Conservation (phyloP, 1,140 invertebrate species). For the Saccostrea cuccullata region DNA sequence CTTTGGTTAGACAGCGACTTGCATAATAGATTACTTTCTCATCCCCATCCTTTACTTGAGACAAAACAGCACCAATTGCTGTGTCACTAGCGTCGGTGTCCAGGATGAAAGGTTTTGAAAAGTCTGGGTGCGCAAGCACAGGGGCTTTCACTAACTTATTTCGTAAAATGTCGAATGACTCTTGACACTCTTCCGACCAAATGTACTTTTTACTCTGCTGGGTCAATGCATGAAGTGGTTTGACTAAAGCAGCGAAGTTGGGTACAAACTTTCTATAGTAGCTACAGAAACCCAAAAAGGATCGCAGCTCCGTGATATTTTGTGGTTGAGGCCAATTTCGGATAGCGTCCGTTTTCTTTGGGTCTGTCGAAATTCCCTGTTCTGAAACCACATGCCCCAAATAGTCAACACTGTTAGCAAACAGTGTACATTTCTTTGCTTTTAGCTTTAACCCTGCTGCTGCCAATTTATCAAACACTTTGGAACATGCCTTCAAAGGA, state of each 20-base stretch:
- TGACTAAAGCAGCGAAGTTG: background rate
- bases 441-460: constrained; percentile 29
- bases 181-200: constrained; percentile 49
- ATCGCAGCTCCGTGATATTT: constrained; percentile 33
- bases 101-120: constrained; percentile 54
- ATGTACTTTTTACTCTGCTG: constrained; percentile 33
- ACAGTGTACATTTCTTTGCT: background rate
- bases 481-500: constrained; percentile 41
- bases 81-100: constrained; percentile 62
- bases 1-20: background rate
- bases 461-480: constrained; percentile 6
- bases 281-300: constrained; percentile 50
- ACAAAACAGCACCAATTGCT: constrained; percentile 68
- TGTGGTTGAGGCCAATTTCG: background rate
- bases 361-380: constrained; percentile 29
- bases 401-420: constrained; percentile 10
- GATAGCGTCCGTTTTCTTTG: background rate
- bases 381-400: constrained; percentile 42
- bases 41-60: constrained; percentile 58
- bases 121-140: constrained; percentile 44
- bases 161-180: constrained; percentile 58
- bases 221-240: constrained; percentile 41
- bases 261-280: constrained; percentile 48
- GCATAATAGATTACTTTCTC: constrained; percentile 50
- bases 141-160: constrained; percentile 46